Evolutionary conservation across 2,113 vertebrate genomes (phyloP), one percentile per base, ranked within the genome.

Genomic region (Pteruthius melanotis): DNA sequence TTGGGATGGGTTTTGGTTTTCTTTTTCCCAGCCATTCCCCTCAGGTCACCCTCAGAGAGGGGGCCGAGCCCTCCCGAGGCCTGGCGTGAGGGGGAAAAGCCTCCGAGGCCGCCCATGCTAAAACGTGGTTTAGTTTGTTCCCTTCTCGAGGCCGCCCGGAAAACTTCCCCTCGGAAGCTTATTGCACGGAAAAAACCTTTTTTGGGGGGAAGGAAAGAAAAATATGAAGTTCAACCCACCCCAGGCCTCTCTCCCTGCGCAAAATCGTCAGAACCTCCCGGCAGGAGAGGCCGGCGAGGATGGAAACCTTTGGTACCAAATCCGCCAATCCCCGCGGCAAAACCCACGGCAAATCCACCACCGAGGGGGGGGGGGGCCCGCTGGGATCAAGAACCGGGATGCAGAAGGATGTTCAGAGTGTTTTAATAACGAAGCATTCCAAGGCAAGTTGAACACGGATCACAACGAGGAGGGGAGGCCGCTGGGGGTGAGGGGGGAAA

Each of bases 391-490:
- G 63, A 79, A 71, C 47, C 20, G 83, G 80, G 80, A 90, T 92
- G 78, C 80, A 60, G 83, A 77, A 91, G 44, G 28, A 93, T 8
- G 65, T 89, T 94, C 60, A 75, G 92, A 90, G 95, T 85, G 91
- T 94, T 96, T 97, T 94, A 84, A 82, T 84, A 84, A 89, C 72
- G 65, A 53, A 95, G 90, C 81, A 69, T 87, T 82, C 91, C 83
- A 72, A 96, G 94, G 95, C 88, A 89, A 65, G 90, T 91, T 50
- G 57, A 87, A 95, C 89, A 91, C 31, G 15, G 39, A n/a, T 23
- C 18, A 39, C 87, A 16, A 4, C 6, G 39, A 72, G 57, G 68
- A 35, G 44, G 21, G 61, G 45, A 40, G n/a, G n/a, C n/a, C n/a
- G n/a, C n/a, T n/a, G n/a, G n/a, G n/a, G n/a, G n/a, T n/a, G 68